Base-by-base conservation (phyloP, 2,888 invertebrate genomes). In the Cecidostiba fungosa region DNA sequence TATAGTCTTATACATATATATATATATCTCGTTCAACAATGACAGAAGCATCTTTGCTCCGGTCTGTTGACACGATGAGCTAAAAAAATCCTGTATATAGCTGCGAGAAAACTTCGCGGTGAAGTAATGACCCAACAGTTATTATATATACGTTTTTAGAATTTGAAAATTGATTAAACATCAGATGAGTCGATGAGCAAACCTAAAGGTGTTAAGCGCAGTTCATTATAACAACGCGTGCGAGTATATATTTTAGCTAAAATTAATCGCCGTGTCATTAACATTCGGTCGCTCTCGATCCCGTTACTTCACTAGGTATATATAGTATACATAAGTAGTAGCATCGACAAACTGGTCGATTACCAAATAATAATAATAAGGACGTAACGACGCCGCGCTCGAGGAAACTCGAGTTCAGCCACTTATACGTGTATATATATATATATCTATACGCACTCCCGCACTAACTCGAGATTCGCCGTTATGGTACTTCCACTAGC, bases 281-380 rank as follows among this genome's bases (percentile, higher is more conserved):
- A 3, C 10, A n/a, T 70, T 36, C 23, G 4, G 19, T 39, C n/a
- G 39, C n/a, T 23, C 23, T 0, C n/a, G n/a, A 39, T 70, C 32
- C 70, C 70, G 70, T 39, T 70, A 23, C 12, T 10, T 12, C 39
- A n/a, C 23, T 29, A 14, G 29, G 29, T 12, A 29, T 47, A 43
- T 19, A 26, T n/a, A n/a, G 26, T 50, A 50, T 26, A 29, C 5
- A 47, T n/a, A 2, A 23, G 73, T 19, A 10, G 1, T 2, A 19
- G 39, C 39, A 39, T 36, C 3, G 72, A 23, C 39, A n/a, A 72
- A 36, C 10, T 36, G 19, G 66, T 12, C 66, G 66, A 78, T 78
- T 78, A 78, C 66, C 66, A 47, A 78, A 78, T 78, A 69, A 69
- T n/a, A 47, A 62, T 43, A n/a, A 66, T 26, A 77, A 77, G 14